These are phyloP conservation scores for Rhinichthys klamathensis DNA, from an alignment of 2,113 vertebrate species.

Conservation along the genomic window DNA sequence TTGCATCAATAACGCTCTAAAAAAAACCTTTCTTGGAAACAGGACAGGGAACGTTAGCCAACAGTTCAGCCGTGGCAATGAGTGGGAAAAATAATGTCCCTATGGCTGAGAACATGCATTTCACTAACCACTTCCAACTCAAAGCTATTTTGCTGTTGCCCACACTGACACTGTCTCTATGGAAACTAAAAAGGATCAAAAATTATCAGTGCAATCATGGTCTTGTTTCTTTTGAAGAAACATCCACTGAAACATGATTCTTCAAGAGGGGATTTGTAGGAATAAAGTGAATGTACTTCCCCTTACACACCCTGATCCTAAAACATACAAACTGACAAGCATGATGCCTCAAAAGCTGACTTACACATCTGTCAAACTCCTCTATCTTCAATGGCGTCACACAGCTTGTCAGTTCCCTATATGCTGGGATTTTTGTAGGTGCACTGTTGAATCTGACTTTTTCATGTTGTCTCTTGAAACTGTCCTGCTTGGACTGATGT, in stretches of 20 bases:
- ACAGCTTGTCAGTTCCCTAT: neutral
- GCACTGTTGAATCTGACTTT: neutral
- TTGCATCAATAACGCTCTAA: neutral
- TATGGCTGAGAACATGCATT: neutral
- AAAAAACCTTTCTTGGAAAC: neutral
- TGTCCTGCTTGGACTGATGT: neutral
- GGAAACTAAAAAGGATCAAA: constrained; percentile 22
- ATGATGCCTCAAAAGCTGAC: neutral
- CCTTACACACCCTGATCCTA: neutral
- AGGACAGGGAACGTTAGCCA: neutral
- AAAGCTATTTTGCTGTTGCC: neutral
- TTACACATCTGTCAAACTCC: neutral
- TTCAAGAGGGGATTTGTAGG: neutral
- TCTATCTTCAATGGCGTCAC: neutral
- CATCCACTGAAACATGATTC: neutral
- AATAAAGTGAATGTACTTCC: neutral
- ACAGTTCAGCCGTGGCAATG: neutral
- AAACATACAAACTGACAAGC: constrained; percentile 26
- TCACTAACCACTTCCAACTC: neutral
- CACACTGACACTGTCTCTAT: constrained; percentile 12
- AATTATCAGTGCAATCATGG: neutral
- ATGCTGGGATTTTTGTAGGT: neutral
- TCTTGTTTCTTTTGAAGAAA: constrained; percentile 4
- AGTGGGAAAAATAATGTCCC: neutral
- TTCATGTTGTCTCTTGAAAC: neutral